These are phyloP conservation scores for Spicauda simplicius DNA, from an alignment of 2,888 invertebrate genomes.

Conservation along the genomic window DNA sequence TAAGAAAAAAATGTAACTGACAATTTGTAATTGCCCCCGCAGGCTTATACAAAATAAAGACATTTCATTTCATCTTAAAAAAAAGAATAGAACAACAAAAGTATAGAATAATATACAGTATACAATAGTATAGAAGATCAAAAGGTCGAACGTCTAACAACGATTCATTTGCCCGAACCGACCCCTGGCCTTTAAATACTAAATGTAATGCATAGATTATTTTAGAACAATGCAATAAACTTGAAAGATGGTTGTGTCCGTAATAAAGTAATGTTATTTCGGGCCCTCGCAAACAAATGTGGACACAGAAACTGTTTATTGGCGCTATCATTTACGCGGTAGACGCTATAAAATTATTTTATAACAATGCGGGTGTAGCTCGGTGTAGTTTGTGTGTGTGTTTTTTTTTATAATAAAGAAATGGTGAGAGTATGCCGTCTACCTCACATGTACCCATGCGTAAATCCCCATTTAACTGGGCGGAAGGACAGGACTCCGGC, in stretches of 20 bases:
- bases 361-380: not conserved
- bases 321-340: conserved; percentile 8
- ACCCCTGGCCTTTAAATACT: not conserved
- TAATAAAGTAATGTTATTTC: conserved; percentile 11
- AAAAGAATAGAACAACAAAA: no score
- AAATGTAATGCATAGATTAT: not conserved
- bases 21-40: no score
- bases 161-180: not conserved
- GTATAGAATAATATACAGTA: no score
- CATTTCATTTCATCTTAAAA: no score
- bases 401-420: no score
- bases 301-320: conserved; percentile 2
- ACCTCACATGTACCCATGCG: no score
- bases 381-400: no score
- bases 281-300: conserved; percentile 6
- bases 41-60: no score
- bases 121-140: not conserved
- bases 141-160: not conserved
- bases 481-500: no score
- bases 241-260: conserved; percentile 5
- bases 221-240: conserved; percentile 6
- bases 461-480: no score
- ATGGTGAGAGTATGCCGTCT: no score
- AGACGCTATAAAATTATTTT: not conserved
- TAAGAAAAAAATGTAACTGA: no score